Evolutionary conservation across 2,888 invertebrate genomes (phyloP), one percentile per base, ranked within the genome.

Genomic region (Drosophila helvetica): DNA sequence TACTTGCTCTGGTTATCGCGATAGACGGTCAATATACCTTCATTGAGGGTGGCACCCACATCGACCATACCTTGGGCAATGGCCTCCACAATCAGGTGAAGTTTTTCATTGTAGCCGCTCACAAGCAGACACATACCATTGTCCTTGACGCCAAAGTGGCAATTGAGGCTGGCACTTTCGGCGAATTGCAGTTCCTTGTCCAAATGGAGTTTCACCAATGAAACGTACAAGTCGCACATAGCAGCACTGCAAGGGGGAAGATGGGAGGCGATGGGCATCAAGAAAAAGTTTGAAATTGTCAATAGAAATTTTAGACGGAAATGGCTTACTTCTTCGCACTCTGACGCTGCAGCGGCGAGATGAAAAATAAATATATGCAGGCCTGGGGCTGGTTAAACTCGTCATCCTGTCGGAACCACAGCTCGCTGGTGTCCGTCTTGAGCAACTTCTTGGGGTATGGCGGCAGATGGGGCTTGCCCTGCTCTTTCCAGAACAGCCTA

Each of bases 361-460:
- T 93, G 74, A 97, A 94, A 90, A 95, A 95, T 88, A 96, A 94
- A 81, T 94, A 93, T 79, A 96, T 82, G 76, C 94, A 93, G 0
- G 96, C 96, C 48, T 95, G 95, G 0, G 98, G 98, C 54, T 96
- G 93, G 43, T 95, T 93, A 90, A 97, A 98, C 90, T 96, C 96
- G 78, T 95, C 94, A 91, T 98, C 98, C 25, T 95, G 95, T 79
- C 96, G n/a, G n/a, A n/a, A n/a, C n/a, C n/a, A n/a, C n/a, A n/a
- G n/a, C n/a, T n/a, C n/a, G n/a, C n/a, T n/a, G 95, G 92, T n/a
- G n/a, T n/a, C n/a, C n/a, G 93, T 93, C 46, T 93, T 91, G 9
- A 93, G 80, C 45, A 96, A 92, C 88, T 94, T 94, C 43, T 91
- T 90, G 2, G 96, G 96, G 80, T 93, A 93, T 0, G 91, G 90